Percentiles rank a stretch among this genome's conserved stretches.
Evolutionary conservation across 2,797 vertebrate species (phyloP).

Genomic region (Muraenolepis orangiensis): DNA sequence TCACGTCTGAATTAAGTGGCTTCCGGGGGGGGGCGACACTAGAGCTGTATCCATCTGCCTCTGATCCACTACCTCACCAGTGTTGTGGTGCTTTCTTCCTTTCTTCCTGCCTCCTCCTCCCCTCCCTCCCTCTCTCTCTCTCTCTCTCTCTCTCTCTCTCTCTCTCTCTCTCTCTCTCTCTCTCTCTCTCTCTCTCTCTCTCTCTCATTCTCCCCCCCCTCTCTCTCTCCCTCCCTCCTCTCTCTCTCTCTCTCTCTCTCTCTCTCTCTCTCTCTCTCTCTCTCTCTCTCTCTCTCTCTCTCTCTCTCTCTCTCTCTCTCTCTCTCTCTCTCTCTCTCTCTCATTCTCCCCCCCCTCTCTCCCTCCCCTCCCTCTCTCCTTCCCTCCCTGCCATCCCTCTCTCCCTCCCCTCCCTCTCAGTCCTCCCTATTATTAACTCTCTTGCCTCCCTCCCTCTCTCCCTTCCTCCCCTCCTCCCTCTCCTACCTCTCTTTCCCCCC

Average conservation of each 20-base stretch:
- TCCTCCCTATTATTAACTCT: neutral
- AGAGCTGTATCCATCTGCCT: neutral
- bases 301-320: slow-evolving; percentile 10
- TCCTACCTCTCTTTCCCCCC: neutral
- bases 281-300: too few species aligned
- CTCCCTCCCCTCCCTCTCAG: neutral
- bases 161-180: neutral
- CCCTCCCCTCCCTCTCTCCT: too few species aligned
- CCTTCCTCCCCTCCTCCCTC: neutral
- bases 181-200: too few species aligned
- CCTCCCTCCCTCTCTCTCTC: too few species aligned
- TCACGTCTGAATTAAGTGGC: neutral
- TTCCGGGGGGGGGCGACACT: neutral
- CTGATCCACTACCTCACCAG: neutral
- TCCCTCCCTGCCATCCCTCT: too few species aligned
- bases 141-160: too few species aligned
- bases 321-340: slow-evolving; percentile 20
- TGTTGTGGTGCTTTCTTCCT: neutral
- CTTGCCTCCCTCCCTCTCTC: neutral
- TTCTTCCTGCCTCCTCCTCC: too few species aligned
- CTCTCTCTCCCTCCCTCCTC: too few species aligned
- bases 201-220: neutral
- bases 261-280: too few species aligned
- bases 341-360: slow-evolving; percentile 21
- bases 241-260: neutral